Evolutionary conservation across 2,888 invertebrate genomes (phyloP), one percentile per base, ranked within the genome.

Genomic region (Pachydiplax longipennis): DNA sequence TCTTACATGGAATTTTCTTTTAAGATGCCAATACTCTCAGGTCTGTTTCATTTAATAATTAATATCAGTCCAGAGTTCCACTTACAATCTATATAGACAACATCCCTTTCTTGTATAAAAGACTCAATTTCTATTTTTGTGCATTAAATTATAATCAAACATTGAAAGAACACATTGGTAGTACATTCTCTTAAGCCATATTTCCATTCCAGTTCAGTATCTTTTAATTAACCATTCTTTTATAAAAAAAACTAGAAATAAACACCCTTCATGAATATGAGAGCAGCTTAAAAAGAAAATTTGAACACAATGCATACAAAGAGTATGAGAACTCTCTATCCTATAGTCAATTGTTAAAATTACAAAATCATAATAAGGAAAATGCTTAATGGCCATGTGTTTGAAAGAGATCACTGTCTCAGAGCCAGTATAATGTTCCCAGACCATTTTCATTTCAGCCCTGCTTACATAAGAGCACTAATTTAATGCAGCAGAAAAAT

Each of bases 401-500:
- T 87, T 37, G 61, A 87, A 58, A 58, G 31, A 58, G 8, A 61
- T 73, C 73, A 58, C 61, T 37, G n/a, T 15, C 35, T 61, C 37
- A 61, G 15, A 37, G 37, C 37, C 25, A 58, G 5, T 31, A 22
- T 73, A 37, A 61, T 40, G 35, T 37, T 61, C 61, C 22, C 61
- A 61, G 25, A 73, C 73, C 73, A 31, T 73, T 31, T 73, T 65
- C 22, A n/a, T n/a, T 25, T 58, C 65, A 65, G 65, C 61, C n/a
- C 40, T 61, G n/a, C 31, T 40, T 61, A 37, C 37, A 61, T n/a
- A 18, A 87, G 65, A 40, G 87, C 65, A 37, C 61, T 87, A 61
- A n/a, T 61, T 87, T 65, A 37, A 87, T 61, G 87, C 22, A n/a
- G 61, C 87, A 87, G 87, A 87, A 87, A 87, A 87, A 87, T 65